Evolutionary conservation across 2,797 vertebrate genomes (phyloP).

Genomic region (Pseudomugil gertrudae): DNA sequence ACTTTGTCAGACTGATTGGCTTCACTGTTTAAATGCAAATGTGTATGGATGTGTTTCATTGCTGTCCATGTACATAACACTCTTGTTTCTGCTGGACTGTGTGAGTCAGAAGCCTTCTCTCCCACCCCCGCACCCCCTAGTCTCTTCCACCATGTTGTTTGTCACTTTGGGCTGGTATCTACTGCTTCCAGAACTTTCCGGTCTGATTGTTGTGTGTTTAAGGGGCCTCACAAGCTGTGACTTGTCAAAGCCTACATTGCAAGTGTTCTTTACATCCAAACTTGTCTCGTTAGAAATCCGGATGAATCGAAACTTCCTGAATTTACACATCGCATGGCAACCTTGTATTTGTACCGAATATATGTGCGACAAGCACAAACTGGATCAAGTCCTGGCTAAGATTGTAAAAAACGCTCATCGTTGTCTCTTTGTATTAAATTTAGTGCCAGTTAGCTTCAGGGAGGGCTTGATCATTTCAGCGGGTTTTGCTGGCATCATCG

Average conservation of each 20-base stretch:
- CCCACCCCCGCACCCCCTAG: background rate
- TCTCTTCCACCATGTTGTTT: constrained; percentile 57
- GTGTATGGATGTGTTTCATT: constrained; percentile 50
- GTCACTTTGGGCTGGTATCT: constrained; percentile 39
- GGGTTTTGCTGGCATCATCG: constrained; percentile 34
- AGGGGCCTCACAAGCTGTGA: constrained; percentile 18
- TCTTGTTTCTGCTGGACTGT: constrained; percentile 58
- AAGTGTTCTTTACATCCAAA: constrained; percentile 38
- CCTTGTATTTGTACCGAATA: constrained; percentile 43
- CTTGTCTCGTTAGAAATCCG: constrained; percentile 13
- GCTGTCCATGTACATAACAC: constrained; percentile 46
- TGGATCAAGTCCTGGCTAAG: constrained; percentile 40
- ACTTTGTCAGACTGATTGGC: constrained; percentile 89
- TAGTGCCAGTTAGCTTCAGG: constrained; percentile 45
- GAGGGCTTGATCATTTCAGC: constrained; percentile 52
- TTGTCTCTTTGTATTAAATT: constrained; percentile 49
- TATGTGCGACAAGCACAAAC: constrained; percentile 60
- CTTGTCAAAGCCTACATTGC: constrained; percentile 17
- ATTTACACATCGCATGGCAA: constrained; percentile 30
- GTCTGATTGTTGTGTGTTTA: constrained; percentile 54
- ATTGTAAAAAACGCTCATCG: constrained; percentile 47
- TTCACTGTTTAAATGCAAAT: constrained; percentile 83
- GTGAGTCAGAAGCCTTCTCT: constrained; percentile 41
- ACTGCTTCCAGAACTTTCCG: constrained; percentile 58
- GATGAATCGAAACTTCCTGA: constrained; percentile 11